Evolutionary conservation across 1,140 invertebrate species (phyloP), one percentile per base, ranked within the genome.

Genomic region (Sarcophaga peregrina): DNA sequence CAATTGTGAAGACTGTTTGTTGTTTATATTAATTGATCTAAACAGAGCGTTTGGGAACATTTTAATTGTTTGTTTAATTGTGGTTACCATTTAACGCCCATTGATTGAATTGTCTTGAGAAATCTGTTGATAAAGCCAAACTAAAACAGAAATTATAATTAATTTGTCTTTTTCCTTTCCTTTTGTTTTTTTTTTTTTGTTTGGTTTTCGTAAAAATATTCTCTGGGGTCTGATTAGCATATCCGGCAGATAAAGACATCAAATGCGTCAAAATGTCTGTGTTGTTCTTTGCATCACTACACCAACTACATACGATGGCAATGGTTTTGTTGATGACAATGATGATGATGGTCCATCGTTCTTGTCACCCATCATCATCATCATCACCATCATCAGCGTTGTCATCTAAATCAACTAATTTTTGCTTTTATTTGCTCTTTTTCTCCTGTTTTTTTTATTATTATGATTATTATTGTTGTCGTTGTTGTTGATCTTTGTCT

Each of bases 181-280:
- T 37, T 37, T 37, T 37, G 1, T 37, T 37, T 37, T 37, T 37
- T 37, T 4, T 37, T 37, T 37, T 37, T 37, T 37, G 1, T 37
- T 37, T 37, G n/a, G n/a, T 10, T 10, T n/a, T 46, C 17, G 25
- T 20, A 73, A n/a, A 7, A 17, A 47, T n/a, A n/a, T 78, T 46
- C 75, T 78, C 75, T 78, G 47, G 75, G 75, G 75, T 78, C 75
- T 78, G 75, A 78, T 78, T 78, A 78, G 75, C 75, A 78, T 78
- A 78, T 78, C 75, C 75, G 75, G 75, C 75, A 78, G 47, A 76
- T 76, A 76, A 78, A 78, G 75, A 78, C 75, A 78, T 10, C 48
- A 78, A 78, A 47, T 52, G 47, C 75, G 75, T 78, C 75, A 78
- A 48, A 78, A n/a, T 78, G 75, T 78, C 75, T 78, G 47, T 76